phyloP scores from a whole-genome alignment of 2,888 invertebrate genomes.

The Sarcophaga subvicina region DNA sequence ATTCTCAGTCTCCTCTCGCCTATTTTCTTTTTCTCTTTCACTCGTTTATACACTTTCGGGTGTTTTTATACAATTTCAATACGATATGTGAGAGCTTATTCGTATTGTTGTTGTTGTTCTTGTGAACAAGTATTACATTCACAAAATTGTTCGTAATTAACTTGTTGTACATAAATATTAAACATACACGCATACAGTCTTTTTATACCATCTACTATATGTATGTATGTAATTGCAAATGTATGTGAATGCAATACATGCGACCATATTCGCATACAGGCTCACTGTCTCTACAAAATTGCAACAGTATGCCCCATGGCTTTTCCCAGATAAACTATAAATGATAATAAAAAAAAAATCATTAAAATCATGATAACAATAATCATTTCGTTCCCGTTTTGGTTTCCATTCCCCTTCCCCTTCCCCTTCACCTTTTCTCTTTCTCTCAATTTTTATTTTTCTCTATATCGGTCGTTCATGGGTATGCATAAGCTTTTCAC shows the following conservation, averaged over 20 bases:
- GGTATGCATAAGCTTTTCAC: neutral
- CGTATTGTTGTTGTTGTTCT: conserved; percentile 13
- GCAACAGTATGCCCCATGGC: conserved; percentile 55
- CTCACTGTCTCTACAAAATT: conserved; percentile 52
- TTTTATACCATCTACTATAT: neutral
- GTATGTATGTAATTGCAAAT: neutral
- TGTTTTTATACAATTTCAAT: conserved; percentile 46
- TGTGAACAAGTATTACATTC: conserved; percentile 48
- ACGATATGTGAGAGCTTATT: neutral
- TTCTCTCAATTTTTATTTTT: neutral
- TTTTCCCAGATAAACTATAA: conserved; percentile 59
- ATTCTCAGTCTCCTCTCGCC: conserved; percentile 16
- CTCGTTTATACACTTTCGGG: conserved; percentile 15
- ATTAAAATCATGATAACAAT: conserved; percentile 59
- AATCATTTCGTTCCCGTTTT: conserved; percentile 28
- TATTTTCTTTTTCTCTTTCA: neutral
- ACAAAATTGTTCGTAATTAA: conserved; percentile 62
- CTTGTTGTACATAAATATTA: conserved; percentile 51
- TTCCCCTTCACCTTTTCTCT: no score
- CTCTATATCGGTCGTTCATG: no score
- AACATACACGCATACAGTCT: neutral
- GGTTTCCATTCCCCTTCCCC: neutral
- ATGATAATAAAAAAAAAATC: conserved; percentile 67
- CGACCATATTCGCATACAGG: conserved; percentile 16
- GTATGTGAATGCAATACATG: no score